These are phyloP conservation scores for Brachypteracias leptosomus DNA, from an alignment of 2,113 vertebrate species.

Conservation along the genomic window DNA sequence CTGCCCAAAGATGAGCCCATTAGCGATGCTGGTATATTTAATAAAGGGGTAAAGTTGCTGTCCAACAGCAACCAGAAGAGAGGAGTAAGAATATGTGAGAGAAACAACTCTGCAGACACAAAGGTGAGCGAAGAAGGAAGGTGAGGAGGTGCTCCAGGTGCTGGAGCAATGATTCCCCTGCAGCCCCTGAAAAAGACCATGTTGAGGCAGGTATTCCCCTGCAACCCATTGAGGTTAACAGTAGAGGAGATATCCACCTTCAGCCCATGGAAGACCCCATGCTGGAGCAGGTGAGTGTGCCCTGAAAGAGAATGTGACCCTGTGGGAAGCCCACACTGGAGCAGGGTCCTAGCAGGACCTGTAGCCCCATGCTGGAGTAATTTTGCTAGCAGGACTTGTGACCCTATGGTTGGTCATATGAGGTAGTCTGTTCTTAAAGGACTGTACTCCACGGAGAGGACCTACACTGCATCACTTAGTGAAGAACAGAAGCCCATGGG, in stretches of 20 bases:
- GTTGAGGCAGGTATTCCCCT: not conserved
- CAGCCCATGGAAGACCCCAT: not conserved
- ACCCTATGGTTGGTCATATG: accelerated
- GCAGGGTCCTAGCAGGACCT: not conserved
- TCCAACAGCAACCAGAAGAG: not conserved
- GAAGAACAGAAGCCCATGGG: not conserved
- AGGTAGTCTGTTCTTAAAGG: not conserved
- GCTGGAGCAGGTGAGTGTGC: accelerated
- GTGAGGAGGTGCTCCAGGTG: not conserved
- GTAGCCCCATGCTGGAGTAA: not conserved
- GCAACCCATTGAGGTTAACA: not conserved
- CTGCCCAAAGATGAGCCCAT: not conserved
- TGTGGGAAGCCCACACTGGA: not conserved
- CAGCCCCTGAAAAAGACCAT: accelerated
- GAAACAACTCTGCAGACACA: not conserved
- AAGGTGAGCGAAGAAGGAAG: not conserved
- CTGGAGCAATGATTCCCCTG: not conserved
- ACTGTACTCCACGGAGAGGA: not conserved
- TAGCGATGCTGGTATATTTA: not conserved
- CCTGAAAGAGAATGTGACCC: not conserved
- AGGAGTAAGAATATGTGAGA: not conserved
- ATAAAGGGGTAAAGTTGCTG: not conserved
- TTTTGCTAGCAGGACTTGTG: not conserved
- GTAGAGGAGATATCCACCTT: not conserved
- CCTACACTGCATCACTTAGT: accelerated